Evolutionary conservation across 2,113 vertebrate genomes (phyloP).

Genomic region (Cynocephalus volans): DNA sequence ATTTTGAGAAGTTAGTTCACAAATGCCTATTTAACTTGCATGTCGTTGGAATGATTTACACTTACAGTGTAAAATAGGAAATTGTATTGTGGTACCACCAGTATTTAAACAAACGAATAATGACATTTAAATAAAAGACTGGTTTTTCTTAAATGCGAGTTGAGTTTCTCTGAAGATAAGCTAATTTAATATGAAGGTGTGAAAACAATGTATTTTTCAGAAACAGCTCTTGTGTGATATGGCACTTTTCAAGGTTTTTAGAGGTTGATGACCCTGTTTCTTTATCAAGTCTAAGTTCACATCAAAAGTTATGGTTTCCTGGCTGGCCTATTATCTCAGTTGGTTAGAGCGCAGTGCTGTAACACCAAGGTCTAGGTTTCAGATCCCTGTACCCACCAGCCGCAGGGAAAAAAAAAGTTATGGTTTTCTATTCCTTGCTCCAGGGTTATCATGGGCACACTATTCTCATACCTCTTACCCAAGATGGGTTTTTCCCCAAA

Average conservation of each 20-base stretch:
- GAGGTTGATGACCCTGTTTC: neutral
- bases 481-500: neutral
- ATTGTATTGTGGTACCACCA: neutral
- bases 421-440: neutral
- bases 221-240: neutral
- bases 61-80: neutral
- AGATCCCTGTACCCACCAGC: too few relatives aligned
- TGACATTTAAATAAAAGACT: neutral
- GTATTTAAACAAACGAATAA: neutral
- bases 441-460: neutral
- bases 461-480: neutral
- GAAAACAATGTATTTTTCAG: neutral
- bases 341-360: too few relatives aligned
- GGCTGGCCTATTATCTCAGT: too few relatives aligned
- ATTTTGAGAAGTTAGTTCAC: neutral
- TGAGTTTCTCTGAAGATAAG: neutral
- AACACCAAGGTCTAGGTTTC: too few relatives aligned
- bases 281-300: neutral
- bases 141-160: neutral
- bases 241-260: neutral
- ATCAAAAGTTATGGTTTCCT: neutral
- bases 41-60: neutral
- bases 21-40: neutral
- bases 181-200: too few relatives aligned
- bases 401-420: neutral